These are phyloP conservation scores for Bradypodion ventrale DNA, from an alignment of 2,797 vertebrate species.

Conservation along the genomic window DNA sequence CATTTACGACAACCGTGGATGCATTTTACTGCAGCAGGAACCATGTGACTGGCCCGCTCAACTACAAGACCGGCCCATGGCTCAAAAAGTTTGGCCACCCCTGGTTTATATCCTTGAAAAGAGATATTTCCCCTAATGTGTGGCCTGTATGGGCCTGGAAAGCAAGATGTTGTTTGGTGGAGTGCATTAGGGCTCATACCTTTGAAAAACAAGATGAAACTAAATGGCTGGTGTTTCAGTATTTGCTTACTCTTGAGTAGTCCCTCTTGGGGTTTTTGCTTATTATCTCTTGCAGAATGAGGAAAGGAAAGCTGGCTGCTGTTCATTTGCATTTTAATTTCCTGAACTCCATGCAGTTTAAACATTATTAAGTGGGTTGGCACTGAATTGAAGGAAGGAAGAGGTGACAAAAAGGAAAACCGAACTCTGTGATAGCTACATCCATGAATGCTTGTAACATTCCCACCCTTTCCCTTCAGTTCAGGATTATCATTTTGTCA, in stretches of 20 bases:
- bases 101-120: no score
- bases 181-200: no score
- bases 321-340: conserved; percentile 7
- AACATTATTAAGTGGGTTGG: neutral
- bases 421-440: neutral
- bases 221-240: neutral
- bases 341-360: neutral
- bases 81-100: no score
- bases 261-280: neutral
- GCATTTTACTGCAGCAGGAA: no score
- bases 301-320: no score
- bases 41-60: no score
- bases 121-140: no score
- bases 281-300: neutral
- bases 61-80: no score
- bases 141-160: no score
- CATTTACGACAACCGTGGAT: no score
- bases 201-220: neutral
- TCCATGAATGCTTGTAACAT: no score
- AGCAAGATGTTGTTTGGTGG: neutral
- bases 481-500: neutral
- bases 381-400: neutral
- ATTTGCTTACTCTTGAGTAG: neutral
- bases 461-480: fast-evolving
- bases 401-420: neutral